Conservation (phyloP, 2,888 invertebrate species). For the Nomada lathburiana region DNA sequence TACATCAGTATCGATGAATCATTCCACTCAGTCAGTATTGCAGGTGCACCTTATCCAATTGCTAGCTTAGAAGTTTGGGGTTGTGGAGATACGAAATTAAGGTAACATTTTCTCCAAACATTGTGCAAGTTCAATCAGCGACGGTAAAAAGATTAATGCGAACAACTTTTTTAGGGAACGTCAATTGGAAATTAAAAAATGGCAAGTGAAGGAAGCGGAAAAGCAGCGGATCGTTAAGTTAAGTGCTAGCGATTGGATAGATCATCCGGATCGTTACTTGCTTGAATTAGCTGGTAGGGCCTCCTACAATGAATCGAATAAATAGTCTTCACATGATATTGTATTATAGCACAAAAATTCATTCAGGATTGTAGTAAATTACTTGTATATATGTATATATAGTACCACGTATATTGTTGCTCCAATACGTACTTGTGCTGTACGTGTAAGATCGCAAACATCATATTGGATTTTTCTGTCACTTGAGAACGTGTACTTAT, state of each 20-base stretch:
- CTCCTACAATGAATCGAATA: slow-evolving; percentile 90
- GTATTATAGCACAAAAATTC: slow-evolving; percentile 34
- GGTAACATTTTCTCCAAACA: slow-evolving; percentile 79
- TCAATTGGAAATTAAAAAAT: slow-evolving; percentile 95
- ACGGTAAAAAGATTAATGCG: not conserved
- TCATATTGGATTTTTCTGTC: slow-evolving; percentile 22
- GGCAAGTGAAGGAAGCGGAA: slow-evolving; percentile 96
- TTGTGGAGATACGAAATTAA: slow-evolving; percentile 89
- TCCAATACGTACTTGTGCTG: slow-evolving; percentile 63
- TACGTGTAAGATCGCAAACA: slow-evolving; percentile 38
- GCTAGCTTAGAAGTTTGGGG: slow-evolving; percentile 91
- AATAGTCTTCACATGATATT: slow-evolving; percentile 78
- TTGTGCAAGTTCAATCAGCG: not conserved
- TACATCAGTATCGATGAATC: slow-evolving; percentile 89
- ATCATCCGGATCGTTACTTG: slow-evolving; percentile 97
- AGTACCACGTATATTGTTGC: slow-evolving; percentile 47
- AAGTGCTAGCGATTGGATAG: slow-evolving; percentile 96
- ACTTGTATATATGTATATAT: slow-evolving; percentile 73
- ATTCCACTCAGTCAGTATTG: slow-evolving; percentile 79
- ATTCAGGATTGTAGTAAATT: slow-evolving; percentile 50
- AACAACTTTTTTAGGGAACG: slow-evolving; percentile 87
- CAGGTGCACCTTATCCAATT: slow-evolving; percentile 85
- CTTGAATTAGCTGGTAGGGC: slow-evolving; percentile 94
- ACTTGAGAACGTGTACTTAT: slow-evolving; percentile 35
- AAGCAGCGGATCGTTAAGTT: slow-evolving; percentile 93